phyloP scores from a whole-genome alignment of 1,140 invertebrate genomes.

The Phymorhynchus buccinoides region DNA sequence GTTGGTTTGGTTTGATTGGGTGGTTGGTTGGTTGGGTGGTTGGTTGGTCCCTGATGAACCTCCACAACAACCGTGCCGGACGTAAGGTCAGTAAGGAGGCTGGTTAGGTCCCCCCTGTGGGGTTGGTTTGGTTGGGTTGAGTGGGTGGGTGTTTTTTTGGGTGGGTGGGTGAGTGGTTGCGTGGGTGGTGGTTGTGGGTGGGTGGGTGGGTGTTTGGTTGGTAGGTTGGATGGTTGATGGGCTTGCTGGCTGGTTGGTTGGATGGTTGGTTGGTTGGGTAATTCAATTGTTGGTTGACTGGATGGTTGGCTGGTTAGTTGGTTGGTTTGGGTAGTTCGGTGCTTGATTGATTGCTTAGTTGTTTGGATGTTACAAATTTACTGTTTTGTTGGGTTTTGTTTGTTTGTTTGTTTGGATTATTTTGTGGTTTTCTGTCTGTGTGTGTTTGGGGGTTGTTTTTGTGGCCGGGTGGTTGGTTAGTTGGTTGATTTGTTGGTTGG shows the following conservation, averaged over 20 bases:
- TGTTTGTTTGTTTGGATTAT: not conserved
- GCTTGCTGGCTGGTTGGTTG: not conserved
- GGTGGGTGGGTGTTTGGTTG: not conserved
- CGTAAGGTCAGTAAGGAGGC: conserved; percentile 80
- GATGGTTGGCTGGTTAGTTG: no score
- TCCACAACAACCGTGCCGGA: conserved; percentile 96
- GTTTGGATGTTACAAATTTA: no score
- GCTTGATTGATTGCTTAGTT: no score
- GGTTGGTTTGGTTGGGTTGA: not conserved
- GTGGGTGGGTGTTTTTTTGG: not conserved
- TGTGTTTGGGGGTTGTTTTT: not conserved
- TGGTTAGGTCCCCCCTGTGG: conserved; percentile 51
- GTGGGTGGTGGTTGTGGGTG: not conserved
- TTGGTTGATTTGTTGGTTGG: not conserved
- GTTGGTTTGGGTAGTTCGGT: no score
- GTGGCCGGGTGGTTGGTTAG: not conserved
- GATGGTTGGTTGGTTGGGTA: not conserved
- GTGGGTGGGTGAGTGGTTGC: not conserved
- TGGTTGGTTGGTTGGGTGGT: not conserved
- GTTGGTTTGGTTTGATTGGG: conserved; percentile 64
- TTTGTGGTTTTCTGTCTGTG: not conserved
- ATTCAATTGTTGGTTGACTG: not conserved
- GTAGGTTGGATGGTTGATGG: not conserved
- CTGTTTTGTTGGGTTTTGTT: no score
- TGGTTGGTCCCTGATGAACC: conserved; percentile 86